phyloP scores from a whole-genome alignment of 2,113 vertebrate species.

The Oncorhynchus keta region DNA sequence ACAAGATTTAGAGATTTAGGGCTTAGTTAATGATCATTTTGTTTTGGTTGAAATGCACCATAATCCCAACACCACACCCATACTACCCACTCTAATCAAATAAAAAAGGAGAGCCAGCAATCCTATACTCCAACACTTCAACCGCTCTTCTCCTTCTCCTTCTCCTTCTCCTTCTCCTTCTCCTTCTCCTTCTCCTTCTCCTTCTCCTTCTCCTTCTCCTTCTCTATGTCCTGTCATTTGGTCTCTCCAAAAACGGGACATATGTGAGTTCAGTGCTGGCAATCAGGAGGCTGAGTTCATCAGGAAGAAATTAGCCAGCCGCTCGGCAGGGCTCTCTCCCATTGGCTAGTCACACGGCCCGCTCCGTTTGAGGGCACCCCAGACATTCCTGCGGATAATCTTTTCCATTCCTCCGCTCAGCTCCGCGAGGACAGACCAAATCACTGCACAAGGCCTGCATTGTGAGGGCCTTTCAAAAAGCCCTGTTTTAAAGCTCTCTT shows the following conservation, averaged over 20 bases:
- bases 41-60: too few species aligned
- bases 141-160: conserved; percentile 32
- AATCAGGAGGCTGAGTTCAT: conserved; percentile 81
- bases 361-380: conserved; percentile 82
- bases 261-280: conserved; percentile 77
- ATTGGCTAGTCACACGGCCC: conserved; percentile 73
- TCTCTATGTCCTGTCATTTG: conserved; percentile 71
- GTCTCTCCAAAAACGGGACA: conserved; percentile 75
- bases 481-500: conserved; percentile 64
- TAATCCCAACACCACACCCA: conserved; percentile 24
- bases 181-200: conserved; percentile 51
- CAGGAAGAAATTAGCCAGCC: conserved; percentile 82
- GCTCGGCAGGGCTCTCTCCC: conserved; percentile 65
- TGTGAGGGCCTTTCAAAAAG: conserved; percentile 69
- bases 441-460: conserved; percentile 78
- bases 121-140: conserved; percentile 31
- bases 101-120: conserved; percentile 44
- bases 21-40: too few species aligned
- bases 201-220: conserved; percentile 32
- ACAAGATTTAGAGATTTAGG: too few species aligned
- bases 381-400: conserved; percentile 85
- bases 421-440: conserved; percentile 72
- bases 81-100: conserved; percentile 44
- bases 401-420: conserved; percentile 81
- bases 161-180: conserved; percentile 51